Evolutionary conservation across 2,797 vertebrate genomes (phyloP), one percentile per base, ranked within the genome.

Genomic region (Gadopsis marmoratus): DNA sequence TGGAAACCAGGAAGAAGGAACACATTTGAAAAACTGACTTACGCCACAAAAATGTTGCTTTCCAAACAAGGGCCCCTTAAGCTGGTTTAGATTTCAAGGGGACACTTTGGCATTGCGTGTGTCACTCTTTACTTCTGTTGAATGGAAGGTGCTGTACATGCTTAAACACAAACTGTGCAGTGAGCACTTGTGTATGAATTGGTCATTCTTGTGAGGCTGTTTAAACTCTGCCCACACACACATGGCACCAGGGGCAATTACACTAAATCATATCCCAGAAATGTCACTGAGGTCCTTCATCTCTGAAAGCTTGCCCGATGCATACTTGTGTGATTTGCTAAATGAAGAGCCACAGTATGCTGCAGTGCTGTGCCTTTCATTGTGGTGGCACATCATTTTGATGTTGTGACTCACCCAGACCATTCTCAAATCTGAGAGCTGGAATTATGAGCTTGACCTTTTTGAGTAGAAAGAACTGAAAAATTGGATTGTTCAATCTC

Each of bases 361-460:
- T 84, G 73, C 79, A 63, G 78, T 70, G 77, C 68, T 77, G 77
- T 79, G 88, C n/a, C 87, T 93, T 59, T 92, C 90, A 89, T 93
- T 92, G 88, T 83, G 83, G 83, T 60, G 89, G 72, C 85, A 82
- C 82, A 60, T 85, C 87, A 90, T 92, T 91, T 86, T 86, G 53
- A 86, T 86, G 79, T 4, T 3, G 35, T 95, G 94, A 95, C 92
- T 95, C 94, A 93, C 71, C 6, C 71, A 14, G 37, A 74, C 39
- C 60, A 21, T 66, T 76, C 59, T 82, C 67, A 78, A 53, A 68
- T 89, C 55, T 71, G 54, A 79, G 31, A 56, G 60, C 59, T 75
- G 23, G 65, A 83, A 73, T 83, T 80, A 82, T 69, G 67, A 88
- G 74, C 59, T 63, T 93, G 90, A 89, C 88, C 83, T 94, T 94